Evolutionary conservation across 2,113 vertebrate species (phyloP).

Genomic region (Octodon degus): DNA sequence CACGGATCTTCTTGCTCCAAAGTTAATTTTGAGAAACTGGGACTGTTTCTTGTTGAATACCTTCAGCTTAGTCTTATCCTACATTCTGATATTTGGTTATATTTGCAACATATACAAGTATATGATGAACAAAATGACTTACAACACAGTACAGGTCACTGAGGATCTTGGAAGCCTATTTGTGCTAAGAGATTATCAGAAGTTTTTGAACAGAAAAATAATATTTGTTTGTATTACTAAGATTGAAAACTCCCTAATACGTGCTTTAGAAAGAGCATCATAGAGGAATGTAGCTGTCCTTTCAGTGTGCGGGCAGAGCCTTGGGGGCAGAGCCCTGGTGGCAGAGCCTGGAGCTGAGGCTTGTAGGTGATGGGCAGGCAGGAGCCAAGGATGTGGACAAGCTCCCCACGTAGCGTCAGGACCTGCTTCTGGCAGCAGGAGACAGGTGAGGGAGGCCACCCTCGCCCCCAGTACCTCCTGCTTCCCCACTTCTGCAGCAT

Average conservation of each 20-base stretch:
- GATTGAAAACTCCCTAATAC: too few species aligned
- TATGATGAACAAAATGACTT: fast-evolving
- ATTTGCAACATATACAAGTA: neutral
- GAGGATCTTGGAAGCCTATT: neutral
- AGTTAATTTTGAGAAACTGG: neutral
- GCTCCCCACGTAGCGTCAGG: neutral
- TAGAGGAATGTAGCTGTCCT: neutral
- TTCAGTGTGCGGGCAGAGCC: neutral
- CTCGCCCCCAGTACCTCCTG: neutral
- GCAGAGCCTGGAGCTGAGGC: too few species aligned
- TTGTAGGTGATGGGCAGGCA: neutral
- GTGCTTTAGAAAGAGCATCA: neutral
- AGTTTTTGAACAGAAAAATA: neutral
- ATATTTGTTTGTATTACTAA: neutral
- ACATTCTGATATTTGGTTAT: neutral
- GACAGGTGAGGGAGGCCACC: neutral
- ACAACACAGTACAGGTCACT: neutral
- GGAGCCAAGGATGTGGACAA: neutral
- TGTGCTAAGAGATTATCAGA: neutral
- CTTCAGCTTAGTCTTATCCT: neutral
- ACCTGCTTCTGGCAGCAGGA: too few species aligned
- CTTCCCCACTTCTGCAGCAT: neutral
- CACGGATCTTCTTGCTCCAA: neutral
- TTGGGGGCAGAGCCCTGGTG: neutral
- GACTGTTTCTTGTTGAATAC: neutral